Conservation (phyloP, 35 echinoderm and acorn worm genomes). For the Chiridota heheva region DNA sequence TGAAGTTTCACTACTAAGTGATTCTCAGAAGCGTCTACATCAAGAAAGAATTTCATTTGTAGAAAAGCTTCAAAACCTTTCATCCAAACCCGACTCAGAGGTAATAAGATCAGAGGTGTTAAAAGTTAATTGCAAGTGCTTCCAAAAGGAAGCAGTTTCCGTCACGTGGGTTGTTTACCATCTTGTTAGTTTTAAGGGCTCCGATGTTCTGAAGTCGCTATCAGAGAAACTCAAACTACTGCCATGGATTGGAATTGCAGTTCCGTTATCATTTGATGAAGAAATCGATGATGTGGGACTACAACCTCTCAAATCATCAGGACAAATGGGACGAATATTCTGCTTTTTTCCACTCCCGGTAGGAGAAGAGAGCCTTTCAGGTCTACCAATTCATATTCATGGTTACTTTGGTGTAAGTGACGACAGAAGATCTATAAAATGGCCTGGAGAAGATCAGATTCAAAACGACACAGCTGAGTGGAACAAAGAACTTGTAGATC, state of each 20-base stretch:
- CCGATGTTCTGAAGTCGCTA: neutral
- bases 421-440: slow-evolving; percentile 69
- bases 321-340: slow-evolving; percentile 55
- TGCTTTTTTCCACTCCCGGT: slow-evolving; percentile 87
- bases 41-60: neutral
- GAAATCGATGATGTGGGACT: neutral
- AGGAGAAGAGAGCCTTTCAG: slow-evolving; percentile 43
- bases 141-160: no score
- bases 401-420: slow-evolving; percentile 80
- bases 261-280: neutral
- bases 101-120: neutral
- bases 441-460: slow-evolving; percentile 67
- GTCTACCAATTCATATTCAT: slow-evolving; percentile 87
- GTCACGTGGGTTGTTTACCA: slow-evolving; percentile 18
- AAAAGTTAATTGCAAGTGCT: neutral
- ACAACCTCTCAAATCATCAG: no score
- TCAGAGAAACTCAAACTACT: slow-evolving; percentile 13
- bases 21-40: no score
- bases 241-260: slow-evolving; percentile 39
- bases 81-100: neutral
- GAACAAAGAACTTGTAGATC: slow-evolving; percentile 67
- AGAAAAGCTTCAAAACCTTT: neutral
- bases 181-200: neutral
- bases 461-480: slow-evolving; percentile 64
- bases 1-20: slow-evolving; percentile 1